These are phyloP conservation scores for Diuraphis noxia DNA, from an alignment of 1,140 invertebrate genomes.

Conservation along the genomic window DNA sequence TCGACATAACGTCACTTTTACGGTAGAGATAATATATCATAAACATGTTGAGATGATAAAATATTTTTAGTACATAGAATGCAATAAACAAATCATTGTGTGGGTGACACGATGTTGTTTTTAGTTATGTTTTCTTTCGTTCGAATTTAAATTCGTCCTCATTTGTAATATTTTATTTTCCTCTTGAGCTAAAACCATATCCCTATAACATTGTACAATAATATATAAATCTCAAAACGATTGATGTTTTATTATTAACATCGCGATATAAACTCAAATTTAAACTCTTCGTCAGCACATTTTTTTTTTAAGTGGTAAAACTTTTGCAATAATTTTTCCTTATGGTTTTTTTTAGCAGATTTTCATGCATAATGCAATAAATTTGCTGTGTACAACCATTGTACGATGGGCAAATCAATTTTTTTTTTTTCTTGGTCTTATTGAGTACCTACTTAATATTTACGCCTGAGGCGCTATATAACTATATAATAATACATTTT, in stretches of 20 bases:
- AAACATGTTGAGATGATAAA: constrained; percentile 3
- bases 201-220: not conserved
- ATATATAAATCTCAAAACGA: not conserved
- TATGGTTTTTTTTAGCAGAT: not conserved
- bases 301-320: not conserved
- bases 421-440: not conserved
- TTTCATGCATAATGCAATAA: not conserved
- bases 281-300: not conserved
- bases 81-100: constrained; percentile 9
- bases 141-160: not conserved
- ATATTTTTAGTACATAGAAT: not conserved
- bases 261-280: not conserved
- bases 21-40: not conserved
- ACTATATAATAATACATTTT: not conserved
- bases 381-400: too few species aligned
- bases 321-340: not conserved
- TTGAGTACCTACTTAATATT: not conserved
- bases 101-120: not conserved
- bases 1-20: not conserved
- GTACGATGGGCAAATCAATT: not conserved
- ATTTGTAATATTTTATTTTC: constrained; percentile 2
- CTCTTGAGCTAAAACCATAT: not conserved
- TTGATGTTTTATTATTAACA: not conserved
- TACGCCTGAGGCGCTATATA: not conserved
- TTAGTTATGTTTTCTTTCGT: not conserved